A percentile compares a stretch with the other conserved stretches of the same genome.
Evolutionary conservation across 2,888 invertebrate genomes (phyloP).

Genomic region (Tiphia femorata): DNA sequence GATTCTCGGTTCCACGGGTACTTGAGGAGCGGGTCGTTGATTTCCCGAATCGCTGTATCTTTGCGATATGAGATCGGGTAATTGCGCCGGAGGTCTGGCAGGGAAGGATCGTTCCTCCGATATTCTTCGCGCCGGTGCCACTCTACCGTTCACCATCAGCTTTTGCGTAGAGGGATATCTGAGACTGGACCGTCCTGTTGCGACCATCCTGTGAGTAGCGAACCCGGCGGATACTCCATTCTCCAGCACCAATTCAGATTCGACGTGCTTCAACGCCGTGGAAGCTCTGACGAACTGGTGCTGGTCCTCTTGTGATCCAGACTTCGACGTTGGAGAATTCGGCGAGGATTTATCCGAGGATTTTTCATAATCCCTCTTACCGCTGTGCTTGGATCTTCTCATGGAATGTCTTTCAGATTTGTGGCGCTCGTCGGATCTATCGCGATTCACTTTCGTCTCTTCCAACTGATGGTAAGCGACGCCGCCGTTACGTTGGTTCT

Average conservation of each 20-base stretch:
- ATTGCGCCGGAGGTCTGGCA: constrained; percentile 53
- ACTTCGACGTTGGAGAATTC: constrained; percentile 43
- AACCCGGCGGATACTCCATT: constrained; percentile 54
- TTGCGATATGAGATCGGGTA: constrained; percentile 59
- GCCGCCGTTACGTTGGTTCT: constrained; percentile 50
- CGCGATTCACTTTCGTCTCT: constrained; percentile 38
- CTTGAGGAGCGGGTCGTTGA: constrained; percentile 61
- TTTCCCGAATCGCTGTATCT: constrained; percentile 62
- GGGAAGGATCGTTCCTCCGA: constrained; percentile 50
- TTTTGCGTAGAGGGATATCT: constrained; percentile 70
- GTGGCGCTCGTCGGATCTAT: constrained; percentile 48
- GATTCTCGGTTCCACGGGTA: constrained; percentile 60
- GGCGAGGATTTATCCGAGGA: constrained; percentile 44
- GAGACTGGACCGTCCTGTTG: constrained; percentile 69
- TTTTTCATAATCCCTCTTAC: constrained; percentile 50
- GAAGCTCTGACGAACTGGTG: constrained; percentile 39
- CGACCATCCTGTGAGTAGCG: constrained; percentile 55
- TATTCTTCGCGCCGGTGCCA: constrained; percentile 59
- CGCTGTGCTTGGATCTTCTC: constrained; percentile 53
- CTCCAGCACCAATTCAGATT: constrained; percentile 48
- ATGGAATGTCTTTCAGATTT: constrained; percentile 58
- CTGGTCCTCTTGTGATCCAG: constrained; percentile 39
- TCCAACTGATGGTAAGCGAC: constrained; percentile 26
- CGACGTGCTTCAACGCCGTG: constrained; percentile 38
- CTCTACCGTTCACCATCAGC: constrained; percentile 69